Percentiles rank a stretch among this genome's conserved stretches.
phyloP scores from a whole-genome alignment of 2,113 vertebrate species.

The Chlamydotis undulata region DNA sequence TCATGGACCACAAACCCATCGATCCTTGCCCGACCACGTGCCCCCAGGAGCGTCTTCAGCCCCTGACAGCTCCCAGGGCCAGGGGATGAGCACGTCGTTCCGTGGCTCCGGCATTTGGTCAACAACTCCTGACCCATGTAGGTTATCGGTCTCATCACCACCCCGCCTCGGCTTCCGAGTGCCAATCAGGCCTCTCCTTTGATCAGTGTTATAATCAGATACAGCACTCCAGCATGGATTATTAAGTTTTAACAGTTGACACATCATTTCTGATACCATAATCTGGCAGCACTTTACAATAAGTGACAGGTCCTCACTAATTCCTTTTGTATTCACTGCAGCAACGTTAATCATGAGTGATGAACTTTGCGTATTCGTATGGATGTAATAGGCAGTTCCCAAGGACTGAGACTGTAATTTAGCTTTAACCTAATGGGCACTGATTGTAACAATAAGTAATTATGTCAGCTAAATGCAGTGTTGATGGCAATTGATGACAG shows the following conservation, averaged over 20 bases:
- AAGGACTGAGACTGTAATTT: constrained; percentile 77
- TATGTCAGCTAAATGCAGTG: constrained; percentile 75
- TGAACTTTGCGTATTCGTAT: constrained; percentile 76
- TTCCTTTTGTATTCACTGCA: constrained; percentile 69
- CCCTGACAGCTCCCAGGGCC: background rate
- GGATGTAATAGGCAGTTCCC: constrained; percentile 75
- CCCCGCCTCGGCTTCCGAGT: background rate
- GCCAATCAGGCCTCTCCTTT: constrained; percentile 64
- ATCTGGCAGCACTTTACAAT: constrained; percentile 69
- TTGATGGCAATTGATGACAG: constrained; percentile 71
- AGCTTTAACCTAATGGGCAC: constrained; percentile 73
- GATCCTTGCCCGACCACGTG: background rate
- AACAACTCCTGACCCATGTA: constrained; percentile 35
- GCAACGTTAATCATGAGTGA: constrained; percentile 74
- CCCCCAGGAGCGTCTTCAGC: background rate
- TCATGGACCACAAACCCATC: background rate
- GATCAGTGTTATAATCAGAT: constrained; percentile 65
- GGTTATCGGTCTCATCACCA: constrained; percentile 30
- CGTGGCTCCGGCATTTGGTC: fast-evolving
- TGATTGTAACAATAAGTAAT: constrained; percentile 77
- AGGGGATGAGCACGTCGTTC: background rate
- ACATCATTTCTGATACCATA: constrained; percentile 58
- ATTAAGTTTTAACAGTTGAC: constrained; percentile 63
- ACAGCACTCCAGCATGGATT: constrained; percentile 64
- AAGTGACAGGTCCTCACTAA: constrained; percentile 72